phyloP scores from a whole-genome alignment of 2,113 vertebrate genomes.

The Zeus faber region DNA sequence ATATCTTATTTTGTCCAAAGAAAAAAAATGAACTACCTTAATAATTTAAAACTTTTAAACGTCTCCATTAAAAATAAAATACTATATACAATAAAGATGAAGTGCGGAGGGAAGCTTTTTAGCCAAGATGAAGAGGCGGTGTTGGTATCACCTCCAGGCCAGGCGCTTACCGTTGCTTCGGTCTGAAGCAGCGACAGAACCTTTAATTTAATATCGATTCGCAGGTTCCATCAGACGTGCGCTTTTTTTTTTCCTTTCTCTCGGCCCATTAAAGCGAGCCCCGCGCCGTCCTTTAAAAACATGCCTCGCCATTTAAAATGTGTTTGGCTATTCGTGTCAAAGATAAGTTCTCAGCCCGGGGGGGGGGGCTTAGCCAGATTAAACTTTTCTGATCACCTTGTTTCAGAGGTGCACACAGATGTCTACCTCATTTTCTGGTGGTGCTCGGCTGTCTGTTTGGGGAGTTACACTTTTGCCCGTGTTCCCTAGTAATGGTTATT shows the following conservation, averaged over 20 bases:
- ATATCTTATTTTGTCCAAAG: too few species aligned
- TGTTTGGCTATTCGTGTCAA: constrained; percentile 34
- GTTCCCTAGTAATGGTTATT: constrained; percentile 11
- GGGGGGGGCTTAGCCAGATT: too few species aligned
- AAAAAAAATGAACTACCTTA: too few species aligned
- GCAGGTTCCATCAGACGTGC: constrained; percentile 42
- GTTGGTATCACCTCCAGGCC: constrained; percentile 36
- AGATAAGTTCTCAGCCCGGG: constrained; percentile 13
- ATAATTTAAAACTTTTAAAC: not conserved
- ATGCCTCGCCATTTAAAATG: constrained; percentile 41
- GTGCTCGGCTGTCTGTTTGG: not conserved
- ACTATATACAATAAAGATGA: constrained; percentile 6
- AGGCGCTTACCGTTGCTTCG: constrained; percentile 30
- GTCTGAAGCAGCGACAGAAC: constrained; percentile 36
- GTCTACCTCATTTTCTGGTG: constrained; percentile 8
- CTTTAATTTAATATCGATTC: constrained; percentile 67
- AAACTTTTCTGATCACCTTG: too few species aligned
- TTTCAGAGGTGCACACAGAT: constrained; percentile 12
- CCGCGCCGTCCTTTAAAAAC: constrained; percentile 50
- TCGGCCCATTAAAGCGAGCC: constrained; percentile 42
- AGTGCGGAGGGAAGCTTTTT: constrained; percentile 20
- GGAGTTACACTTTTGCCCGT: constrained; percentile 6
- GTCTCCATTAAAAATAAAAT: not conserved
- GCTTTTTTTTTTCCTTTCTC: too few species aligned
- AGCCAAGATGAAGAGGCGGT: constrained; percentile 44